A percentile compares a stretch with the other conserved stretches of the same genome.
Evolutionary conservation across 2,797 vertebrate species (phyloP).

Genomic region (Tokudaia muenninki): DNA sequence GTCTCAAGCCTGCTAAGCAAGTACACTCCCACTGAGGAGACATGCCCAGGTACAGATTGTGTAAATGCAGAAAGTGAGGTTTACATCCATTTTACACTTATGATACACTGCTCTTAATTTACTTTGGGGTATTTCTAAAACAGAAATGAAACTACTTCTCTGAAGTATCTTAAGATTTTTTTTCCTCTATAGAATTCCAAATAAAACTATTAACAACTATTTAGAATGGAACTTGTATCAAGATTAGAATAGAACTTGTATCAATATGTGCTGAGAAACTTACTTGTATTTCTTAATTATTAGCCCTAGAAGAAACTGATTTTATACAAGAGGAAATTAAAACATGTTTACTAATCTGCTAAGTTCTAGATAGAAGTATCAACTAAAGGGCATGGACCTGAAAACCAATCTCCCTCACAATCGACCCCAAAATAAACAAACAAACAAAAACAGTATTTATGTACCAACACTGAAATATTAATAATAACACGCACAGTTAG

Average conservation of each 20-base stretch:
- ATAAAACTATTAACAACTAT: constrained; percentile 6
- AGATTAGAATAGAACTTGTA: not conserved
- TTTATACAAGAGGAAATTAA: not conserved
- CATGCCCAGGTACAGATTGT: not conserved
- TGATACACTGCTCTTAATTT: not conserved
- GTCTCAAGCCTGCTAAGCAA: not conserved
- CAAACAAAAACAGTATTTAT: not conserved
- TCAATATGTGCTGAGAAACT: not conserved
- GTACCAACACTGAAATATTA: not conserved
- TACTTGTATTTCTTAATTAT: not conserved
- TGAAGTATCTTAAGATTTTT: not conserved
- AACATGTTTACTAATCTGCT: not conserved
- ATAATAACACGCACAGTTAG: not conserved
- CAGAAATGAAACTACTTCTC: not conserved
- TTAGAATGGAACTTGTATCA: not conserved
- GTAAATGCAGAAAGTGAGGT: not conserved
- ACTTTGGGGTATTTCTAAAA: not conserved
- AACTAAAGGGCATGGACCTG: not conserved
- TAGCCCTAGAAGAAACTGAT: not conserved
- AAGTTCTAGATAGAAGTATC: not conserved
- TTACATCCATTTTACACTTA: not conserved
- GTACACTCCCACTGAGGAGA: not conserved
- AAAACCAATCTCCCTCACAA: not conserved
- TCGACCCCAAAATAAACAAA: not conserved
- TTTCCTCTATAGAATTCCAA: constrained; percentile 11